Base-by-base conservation (phyloP, 2,888 invertebrate genomes). In the Oxystoma pomonae region DNA sequence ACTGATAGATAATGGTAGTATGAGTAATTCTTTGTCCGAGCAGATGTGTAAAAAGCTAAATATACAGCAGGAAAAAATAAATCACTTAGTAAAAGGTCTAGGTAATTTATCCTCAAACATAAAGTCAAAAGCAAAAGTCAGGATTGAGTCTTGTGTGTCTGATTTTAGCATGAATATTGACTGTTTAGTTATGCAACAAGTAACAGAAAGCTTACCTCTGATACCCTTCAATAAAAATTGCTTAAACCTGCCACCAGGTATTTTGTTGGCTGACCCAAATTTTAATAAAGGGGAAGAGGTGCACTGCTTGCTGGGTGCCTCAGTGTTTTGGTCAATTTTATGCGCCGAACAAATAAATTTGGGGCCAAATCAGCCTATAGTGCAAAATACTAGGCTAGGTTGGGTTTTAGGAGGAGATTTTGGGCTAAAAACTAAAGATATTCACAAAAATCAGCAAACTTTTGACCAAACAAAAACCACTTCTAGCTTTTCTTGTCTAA, bases 1-100 rank as follows among this genome's bases (percentile, higher is more conserved):
- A n/a, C 20, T 61, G 20, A 35, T 61, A 21, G 61, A 61, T 56
- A 61, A 57, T 55, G 61, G 61, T 7, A 57, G 57, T 5, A 56
- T 57, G 22, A 57, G 49, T 50, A 61, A 57, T 35, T 61, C 56
- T 35, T 16, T 61, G 19, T 56, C 61, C 17, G 16, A 17, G 16
- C 20, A 61, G 17, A n/a, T 61, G 12, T 56, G 57, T 56, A 22
- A 49, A 49, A 55, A 61, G 19, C 19, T 55, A 17, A 56, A 49
- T 61, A 35, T 61, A 21, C 2, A 16, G 22, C 20, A 57, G 19
- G 19, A 16, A 52, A 61, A 61, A 18, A 16, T 61, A 9, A 18
- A 55, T 57, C 35, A 21, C 55, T 12, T 18, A 3, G 20, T 61
- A 49, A 61, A 57, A 18, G 57, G 61, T 2, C 18, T 61, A 20